A percentile compares a stretch with the other conserved stretches of the same genome.
phyloP scores from a whole-genome alignment of 2,797 vertebrate genomes.

The Lepilemur ruficaudatus region DNA sequence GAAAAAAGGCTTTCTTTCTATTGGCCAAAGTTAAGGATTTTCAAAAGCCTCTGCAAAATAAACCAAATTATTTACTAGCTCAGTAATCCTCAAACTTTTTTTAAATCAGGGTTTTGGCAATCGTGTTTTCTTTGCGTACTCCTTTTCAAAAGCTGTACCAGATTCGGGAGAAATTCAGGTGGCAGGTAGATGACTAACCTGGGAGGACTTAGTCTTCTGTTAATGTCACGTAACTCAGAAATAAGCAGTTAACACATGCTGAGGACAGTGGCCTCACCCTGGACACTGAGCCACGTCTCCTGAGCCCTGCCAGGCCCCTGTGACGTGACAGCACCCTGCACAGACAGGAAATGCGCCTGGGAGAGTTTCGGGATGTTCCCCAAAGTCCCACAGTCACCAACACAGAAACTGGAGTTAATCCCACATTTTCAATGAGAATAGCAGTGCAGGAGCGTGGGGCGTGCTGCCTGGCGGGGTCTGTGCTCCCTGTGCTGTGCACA shows the following conservation, averaged over 20 bases:
- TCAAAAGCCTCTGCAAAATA: not conserved
- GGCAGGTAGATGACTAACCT: not conserved
- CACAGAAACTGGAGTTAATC: not conserved
- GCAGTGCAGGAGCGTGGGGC: rapidly evolving
- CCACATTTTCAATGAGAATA: not conserved
- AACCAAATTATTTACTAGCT: not conserved
- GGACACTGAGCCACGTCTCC: rapidly evolving
- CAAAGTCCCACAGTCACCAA: not conserved
- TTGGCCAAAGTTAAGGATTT: not conserved
- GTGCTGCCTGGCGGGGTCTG: too few relatives aligned
- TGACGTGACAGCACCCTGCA: rapidly evolving
- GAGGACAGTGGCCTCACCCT: not conserved
- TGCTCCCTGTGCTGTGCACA: not conserved
- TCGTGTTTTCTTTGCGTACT: not conserved
- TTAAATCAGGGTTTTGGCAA: not conserved
- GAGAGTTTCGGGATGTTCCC: not conserved
- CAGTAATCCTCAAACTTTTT: not conserved
- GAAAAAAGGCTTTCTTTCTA: not conserved
- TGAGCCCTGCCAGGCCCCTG: too few relatives aligned
- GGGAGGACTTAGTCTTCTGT: not conserved
- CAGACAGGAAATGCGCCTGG: not conserved
- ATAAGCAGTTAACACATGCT: rapidly evolving
- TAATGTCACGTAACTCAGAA: rapidly evolving
- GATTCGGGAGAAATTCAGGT: not conserved
- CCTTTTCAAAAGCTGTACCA: not conserved